Evolutionary conservation across 1,140 invertebrate genomes (phyloP).

Genomic region (Orchesella cincta): DNA sequence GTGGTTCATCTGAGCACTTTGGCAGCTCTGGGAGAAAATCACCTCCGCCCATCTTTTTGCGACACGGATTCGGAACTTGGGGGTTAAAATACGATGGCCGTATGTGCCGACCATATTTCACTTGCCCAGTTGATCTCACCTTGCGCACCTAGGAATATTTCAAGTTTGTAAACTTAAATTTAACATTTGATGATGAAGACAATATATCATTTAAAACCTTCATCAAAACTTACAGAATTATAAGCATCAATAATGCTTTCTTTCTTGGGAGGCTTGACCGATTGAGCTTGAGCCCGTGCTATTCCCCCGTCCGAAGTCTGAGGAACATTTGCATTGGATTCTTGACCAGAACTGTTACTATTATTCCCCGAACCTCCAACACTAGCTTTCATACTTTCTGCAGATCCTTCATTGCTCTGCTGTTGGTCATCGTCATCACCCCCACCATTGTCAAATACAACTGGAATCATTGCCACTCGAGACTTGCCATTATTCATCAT

Average conservation of each 20-base stretch:
- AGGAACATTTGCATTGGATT: not conserved
- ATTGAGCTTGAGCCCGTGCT: not conserved
- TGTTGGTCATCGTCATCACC: not conserved
- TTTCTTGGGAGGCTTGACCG: not conserved
- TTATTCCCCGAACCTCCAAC: too few species aligned
- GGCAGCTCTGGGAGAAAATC: too few species aligned
- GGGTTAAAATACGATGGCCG: not conserved
- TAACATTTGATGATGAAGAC: not conserved
- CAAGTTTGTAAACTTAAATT: too few species aligned
- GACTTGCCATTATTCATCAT: not conserved
- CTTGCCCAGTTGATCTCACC: not conserved
- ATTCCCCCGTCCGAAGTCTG: not conserved
- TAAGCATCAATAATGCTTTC: not conserved
- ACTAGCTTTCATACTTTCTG: too few species aligned
- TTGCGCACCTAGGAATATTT: too few species aligned
- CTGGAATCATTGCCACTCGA: constrained; percentile 6
- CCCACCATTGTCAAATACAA: not conserved
- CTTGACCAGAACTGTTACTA: too few species aligned
- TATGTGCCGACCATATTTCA: not conserved
- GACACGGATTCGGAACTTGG: not conserved
- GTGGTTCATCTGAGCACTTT: too few species aligned
- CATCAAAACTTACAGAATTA: not conserved
- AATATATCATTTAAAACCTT: not conserved
- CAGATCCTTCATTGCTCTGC: too few species aligned
- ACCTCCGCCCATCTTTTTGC: not conserved